Base-by-base conservation (phyloP, 1,140 invertebrate species). In the Lordiphosa stackelbergi region DNA sequence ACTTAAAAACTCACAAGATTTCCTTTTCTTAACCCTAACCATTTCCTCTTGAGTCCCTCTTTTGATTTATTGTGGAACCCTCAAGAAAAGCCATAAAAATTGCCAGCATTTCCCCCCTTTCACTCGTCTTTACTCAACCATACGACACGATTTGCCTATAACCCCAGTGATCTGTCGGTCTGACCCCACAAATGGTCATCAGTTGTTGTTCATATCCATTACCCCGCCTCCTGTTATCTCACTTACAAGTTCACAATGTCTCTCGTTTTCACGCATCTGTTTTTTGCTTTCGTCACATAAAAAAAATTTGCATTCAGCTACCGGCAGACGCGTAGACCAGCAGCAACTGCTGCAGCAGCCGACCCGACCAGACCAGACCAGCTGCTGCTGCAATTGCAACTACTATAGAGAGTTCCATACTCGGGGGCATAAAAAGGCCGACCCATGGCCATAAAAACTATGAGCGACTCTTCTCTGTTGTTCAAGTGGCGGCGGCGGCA, bases 371-470 rank as follows among this genome's bases (percentile, higher is more conserved):
- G 34, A 19, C 19, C 19, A 19, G 19, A 60, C 57, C 68, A 49
- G 65, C 68, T 53, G 49, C 41, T 62, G 52, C 58, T 63, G 68
- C 63, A 56, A 51, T 57, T 73, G 70, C 53, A 56, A 64, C 59
- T 63, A 35, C 40, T 35, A 41, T 42, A 51, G 12, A 34, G 37
- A 11, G 43, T 13, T 35, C 10, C 45, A 31, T 22, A 34, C 13
- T 47, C 22, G 53, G 51, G 52, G 43, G 42, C 65, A 78, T 59
- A 69, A 70, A 75, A 73, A 73, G 56, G 57, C 74, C 66, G 57
- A 58, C 13, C 69, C 60, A 60, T 54, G 66, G 69, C 66, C 74
- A 79, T 79, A 78, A 78, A 78, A 79, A 79, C 74, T 66, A 73
- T 74, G 59, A 69, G 53, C 56, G 41, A 53, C 41, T 58, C 35